Percentiles rank a stretch among this genome's conserved stretches.
Evolutionary conservation across 2,888 invertebrate genomes (phyloP).

Genomic region (Idaea straminata): DNA sequence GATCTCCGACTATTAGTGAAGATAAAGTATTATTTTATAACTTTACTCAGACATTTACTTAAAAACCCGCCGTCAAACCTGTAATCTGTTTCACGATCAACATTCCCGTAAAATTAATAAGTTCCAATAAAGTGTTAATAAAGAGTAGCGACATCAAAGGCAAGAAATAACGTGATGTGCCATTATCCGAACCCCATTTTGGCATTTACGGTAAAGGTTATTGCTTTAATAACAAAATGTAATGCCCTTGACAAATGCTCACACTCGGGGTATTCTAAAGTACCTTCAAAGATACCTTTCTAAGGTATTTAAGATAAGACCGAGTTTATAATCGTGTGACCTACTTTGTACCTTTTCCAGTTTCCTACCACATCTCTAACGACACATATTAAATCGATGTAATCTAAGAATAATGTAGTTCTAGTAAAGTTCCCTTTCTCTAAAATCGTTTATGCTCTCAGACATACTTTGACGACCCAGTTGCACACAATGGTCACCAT

Average conservation of each 20-base stretch:
- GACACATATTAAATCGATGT: neutral
- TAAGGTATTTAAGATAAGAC: neutral
- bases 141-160: constrained; percentile 1
- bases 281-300: neutral
- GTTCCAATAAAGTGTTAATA: constrained; percentile 1
- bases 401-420: neutral
- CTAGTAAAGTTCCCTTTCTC: neutral
- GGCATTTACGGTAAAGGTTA: constrained; percentile 17
- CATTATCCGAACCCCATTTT: constrained; percentile 7
- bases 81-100: constrained; percentile 29
- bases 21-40: neutral
- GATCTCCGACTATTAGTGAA: too few relatives aligned
- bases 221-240: constrained; percentile 8
- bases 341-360: neutral
- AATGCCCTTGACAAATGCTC: constrained; percentile 4
- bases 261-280: neutral
- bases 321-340: neutral
- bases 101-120: neutral
- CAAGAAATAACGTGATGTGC: neutral
- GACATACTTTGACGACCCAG: too few relatives aligned
- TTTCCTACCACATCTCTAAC: neutral
- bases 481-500: too few relatives aligned
- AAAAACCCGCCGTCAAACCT: constrained; percentile 8
- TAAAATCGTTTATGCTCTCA: neutral
- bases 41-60: neutral